phyloP scores from a whole-genome alignment of 2,797 vertebrate species.

The Amblyraja radiata region DNA sequence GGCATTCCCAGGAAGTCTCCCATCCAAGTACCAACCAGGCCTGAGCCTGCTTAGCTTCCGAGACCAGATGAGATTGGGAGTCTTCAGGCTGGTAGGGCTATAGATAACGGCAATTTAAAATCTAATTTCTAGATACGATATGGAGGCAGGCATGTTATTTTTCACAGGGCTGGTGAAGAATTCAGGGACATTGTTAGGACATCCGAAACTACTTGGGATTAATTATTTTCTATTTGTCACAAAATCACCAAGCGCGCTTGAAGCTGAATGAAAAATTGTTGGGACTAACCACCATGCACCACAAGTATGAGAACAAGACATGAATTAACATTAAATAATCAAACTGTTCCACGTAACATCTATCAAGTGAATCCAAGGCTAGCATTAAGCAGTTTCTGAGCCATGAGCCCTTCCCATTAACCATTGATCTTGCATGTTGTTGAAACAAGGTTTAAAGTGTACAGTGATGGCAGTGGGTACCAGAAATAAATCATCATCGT shows the following conservation, averaged over 20 bases:
- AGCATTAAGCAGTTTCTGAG: no score
- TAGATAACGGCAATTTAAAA: no score
- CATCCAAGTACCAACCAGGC: no score
- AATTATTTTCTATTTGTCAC: neutral
- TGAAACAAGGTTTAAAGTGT: neutral
- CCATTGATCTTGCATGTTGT: neutral
- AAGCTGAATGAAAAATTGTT: conserved; percentile 1
- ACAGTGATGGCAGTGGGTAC: neutral
- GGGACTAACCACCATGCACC: neutral
- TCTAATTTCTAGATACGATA: no score
- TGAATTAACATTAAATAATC: conserved; percentile 14
- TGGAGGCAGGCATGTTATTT: no score
- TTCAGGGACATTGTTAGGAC: no score
- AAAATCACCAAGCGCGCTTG: neutral
- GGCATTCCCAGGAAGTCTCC: no score
- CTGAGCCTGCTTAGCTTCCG: no score
- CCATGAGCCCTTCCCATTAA: no score
- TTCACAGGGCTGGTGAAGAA: neutral
- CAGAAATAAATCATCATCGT: neutral
- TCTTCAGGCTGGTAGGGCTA: no score
- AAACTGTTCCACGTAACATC: neutral
- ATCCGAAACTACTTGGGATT: neutral
- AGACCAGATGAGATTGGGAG: no score
- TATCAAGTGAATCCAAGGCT: neutral
- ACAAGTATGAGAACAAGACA: neutral